Evolutionary conservation across 2,113 vertebrate genomes (phyloP), one percentile per base, ranked within the genome.

Genomic region (Bos indicus): DNA sequence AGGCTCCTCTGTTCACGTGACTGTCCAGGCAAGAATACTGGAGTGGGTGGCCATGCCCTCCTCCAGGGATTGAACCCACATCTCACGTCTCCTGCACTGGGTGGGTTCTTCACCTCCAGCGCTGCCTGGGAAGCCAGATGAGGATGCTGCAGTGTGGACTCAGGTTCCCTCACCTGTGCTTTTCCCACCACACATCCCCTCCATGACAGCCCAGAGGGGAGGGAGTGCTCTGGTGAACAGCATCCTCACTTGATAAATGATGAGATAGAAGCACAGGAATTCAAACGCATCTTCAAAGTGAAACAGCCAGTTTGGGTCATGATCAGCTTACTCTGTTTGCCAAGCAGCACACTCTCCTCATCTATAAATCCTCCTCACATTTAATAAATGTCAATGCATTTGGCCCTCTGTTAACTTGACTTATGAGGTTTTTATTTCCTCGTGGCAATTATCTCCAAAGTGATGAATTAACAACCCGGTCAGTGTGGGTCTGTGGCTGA

Each of bases 301-400:
- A 92, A 90, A 91, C 26, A 60, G 19, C 56, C 36, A 28, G 7
- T 48, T 10, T 51, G 43, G 21, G 43, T 78, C 54, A 26, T 3
- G 46, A 12, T 36, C 80, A 36, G 36, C 81, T 92, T 25, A 51
- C 85, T 25, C 60, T 36, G 25, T 82, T 60, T 81, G 81, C 54
- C 46, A 88, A n/a, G 52, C 5, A 87, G 43, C 33, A 19, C 12
- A 28, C 16, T 40, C 54, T 90, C 54, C 80, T 92, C 15, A 11
- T 30, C 74, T 36, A 54, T 48, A 51, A 84, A 83, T 88, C 28
- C 36, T 62, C 93, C 36, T 85, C 40, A n/a, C 56, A 21, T 90
- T 97, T 95, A 62, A 87, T 90, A 80, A 94, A 85, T 67, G 77
- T 62, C 57, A 64, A 62, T 81, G 57, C 74, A 15, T 92, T 90